Conservation (phyloP, 2,113 vertebrate genomes). For the Forbesichthys agassizii region DNA sequence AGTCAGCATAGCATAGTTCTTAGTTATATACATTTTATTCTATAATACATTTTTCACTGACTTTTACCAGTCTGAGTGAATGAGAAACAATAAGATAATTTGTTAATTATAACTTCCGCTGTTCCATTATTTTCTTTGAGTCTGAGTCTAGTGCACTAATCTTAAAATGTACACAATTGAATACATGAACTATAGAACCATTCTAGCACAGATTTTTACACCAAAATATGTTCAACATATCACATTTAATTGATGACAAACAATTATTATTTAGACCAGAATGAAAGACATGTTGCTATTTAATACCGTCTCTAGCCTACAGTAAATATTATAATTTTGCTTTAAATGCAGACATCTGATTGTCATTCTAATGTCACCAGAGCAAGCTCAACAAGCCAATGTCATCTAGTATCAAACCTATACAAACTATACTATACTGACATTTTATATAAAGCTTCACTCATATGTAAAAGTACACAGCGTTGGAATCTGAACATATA, state of each 20-base stretch:
- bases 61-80: too few relatives aligned
- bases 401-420: not conserved
- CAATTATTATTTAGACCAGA: not conserved
- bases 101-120: too few relatives aligned
- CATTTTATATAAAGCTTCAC: not conserved
- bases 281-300: slow-evolving; percentile 8
- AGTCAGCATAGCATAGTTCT: too few relatives aligned
- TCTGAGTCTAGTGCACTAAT: too few relatives aligned
- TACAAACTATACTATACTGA: not conserved
- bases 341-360: slow-evolving; percentile 31
- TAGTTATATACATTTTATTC: too few relatives aligned
- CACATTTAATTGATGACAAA: not conserved
- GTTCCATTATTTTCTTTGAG: not conserved
- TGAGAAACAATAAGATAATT: too few relatives aligned
- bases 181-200: slow-evolving; percentile 18
- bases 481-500: slow-evolving; percentile 7
- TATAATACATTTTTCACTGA: too few relatives aligned
- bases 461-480: not conserved
- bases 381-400: not conserved
- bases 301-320: not conserved
- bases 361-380: slow-evolving; percentile 27
- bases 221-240: not conserved
- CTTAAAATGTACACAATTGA: not conserved
- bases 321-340: not conserved
- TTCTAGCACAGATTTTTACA: slow-evolving; percentile 25